Base-by-base conservation (phyloP, 2,888 invertebrate genomes). In the Drosophila neotestacea region DNA sequence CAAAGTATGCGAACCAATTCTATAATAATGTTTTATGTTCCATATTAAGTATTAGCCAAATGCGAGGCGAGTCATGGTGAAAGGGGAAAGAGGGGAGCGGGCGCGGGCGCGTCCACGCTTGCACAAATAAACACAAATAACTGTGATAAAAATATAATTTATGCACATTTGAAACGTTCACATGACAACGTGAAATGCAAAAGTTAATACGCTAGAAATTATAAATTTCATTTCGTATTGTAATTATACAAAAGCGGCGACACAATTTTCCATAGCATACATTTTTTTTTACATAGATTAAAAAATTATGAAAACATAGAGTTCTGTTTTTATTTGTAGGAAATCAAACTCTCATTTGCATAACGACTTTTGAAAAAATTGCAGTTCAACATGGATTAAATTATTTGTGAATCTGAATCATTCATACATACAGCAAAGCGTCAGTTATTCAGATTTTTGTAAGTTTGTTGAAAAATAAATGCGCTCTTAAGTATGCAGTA, bases 121-220 rank as follows among this genome's bases (percentile, higher is more conserved):
- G 56, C 76, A 78, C 84, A 85, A 88, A 85, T 84, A 84, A 84
- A 85, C 88, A 80, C 88, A 87, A 87, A 82, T 86, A 76, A 73
- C 52, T 67, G 64, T 70, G 71, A 74, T 58, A 56, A 60, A 46
- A 58, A 54, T 68, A 74, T 74, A 79, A 79, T 81, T 79, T 81
- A 81, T 77, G 79, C 72, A 30, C 61, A 73, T 76, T 70, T 69
- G 61, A 56, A 50, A 22, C 44, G 46, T 64, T 63, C 44, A 39
- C 60, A 77, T 77, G 67, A 46, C 66, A 70, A 61, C 74, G 13
- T 32, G 44, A 28, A 48, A n/a, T 36, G 50, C 59, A 64, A 71
- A 79, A 75, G 75, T 79, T 77, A 75, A 77, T 76, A 58, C 62
- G 44, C 32, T 30, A 51, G n/a, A 52, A 69, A 75, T 79, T 72